Percentiles rank a stretch among this genome's conserved stretches.
phyloP scores from a whole-genome alignment of 2,113 vertebrate genomes.

The Struthio camelus region DNA sequence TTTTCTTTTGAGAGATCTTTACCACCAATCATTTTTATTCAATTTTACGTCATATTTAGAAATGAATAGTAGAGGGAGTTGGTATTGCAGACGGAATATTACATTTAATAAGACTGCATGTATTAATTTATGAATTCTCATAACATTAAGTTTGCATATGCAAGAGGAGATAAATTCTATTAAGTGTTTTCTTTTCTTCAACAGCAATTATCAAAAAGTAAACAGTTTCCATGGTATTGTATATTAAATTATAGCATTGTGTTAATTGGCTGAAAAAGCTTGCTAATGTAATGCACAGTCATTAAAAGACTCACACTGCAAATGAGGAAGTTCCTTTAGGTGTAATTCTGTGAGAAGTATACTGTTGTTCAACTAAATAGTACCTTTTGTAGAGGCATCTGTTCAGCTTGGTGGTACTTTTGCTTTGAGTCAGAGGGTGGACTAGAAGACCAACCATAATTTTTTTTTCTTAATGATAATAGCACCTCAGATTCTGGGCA shows the following conservation, averaged over 20 bases:
- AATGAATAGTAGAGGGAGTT: conserved; percentile 23
- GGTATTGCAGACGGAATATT: conserved; percentile 49
- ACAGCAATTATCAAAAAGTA: conserved; percentile 26
- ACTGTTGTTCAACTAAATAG: conserved; percentile 16
- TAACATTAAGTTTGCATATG: conserved; percentile 60
- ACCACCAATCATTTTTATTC: background rate
- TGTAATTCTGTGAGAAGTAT: background rate
- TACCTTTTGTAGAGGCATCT: background rate
- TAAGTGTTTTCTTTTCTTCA: conserved; percentile 37
- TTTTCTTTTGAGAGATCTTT: background rate
- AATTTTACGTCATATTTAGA: background rate
- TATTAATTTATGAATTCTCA: conserved; percentile 70
- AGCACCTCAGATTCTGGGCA: background rate
- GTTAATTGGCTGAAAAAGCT: conserved; percentile 52
- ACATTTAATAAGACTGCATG: conserved; percentile 32
- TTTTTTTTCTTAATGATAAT: background rate
- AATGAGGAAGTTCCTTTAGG: background rate
- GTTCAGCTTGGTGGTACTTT: background rate
- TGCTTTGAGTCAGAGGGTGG: background rate
- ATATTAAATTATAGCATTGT: conserved; percentile 7
- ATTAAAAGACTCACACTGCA: conserved; percentile 23
- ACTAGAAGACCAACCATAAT: background rate
- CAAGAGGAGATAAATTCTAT: conserved; percentile 56
- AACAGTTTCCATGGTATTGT: background rate
- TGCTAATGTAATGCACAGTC: background rate